phyloP scores from a whole-genome alignment of 2,888 invertebrate species.

The Metalampra italica region DNA sequence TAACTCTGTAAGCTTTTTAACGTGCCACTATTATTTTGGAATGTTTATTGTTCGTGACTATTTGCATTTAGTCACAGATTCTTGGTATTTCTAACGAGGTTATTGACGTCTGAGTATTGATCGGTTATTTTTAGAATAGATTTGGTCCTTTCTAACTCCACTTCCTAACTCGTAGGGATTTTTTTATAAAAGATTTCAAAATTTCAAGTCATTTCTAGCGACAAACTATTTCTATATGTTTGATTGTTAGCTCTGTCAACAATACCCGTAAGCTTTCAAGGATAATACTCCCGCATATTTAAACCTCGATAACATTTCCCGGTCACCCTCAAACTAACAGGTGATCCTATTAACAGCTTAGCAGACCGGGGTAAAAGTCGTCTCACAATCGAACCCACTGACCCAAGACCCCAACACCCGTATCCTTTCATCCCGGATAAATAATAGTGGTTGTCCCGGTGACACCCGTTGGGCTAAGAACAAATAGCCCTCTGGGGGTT shows the following conservation, averaged over 20 bases:
- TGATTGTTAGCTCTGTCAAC: too few species aligned
- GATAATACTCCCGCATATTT: too few species aligned
- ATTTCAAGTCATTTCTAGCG: too few species aligned
- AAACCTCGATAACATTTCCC: too few species aligned
- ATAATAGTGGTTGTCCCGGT: conserved; percentile 22
- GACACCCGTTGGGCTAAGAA: conserved; percentile 15
- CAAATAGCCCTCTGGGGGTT: conserved; percentile 18
- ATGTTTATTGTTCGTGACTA: background rate
- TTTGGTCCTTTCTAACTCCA: too few species aligned
- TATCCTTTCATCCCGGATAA: conserved; percentile 23
- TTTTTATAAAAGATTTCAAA: too few species aligned
- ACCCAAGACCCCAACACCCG: conserved; percentile 24
- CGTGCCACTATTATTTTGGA: background rate
- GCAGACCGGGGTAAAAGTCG: conserved; percentile 21
- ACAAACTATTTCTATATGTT: too few species aligned
- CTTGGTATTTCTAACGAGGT: background rate
- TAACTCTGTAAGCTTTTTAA: conserved; percentile 13
- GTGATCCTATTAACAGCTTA: background rate
- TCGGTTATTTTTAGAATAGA: too few species aligned
- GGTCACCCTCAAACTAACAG: background rate
- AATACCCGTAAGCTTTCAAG: too few species aligned
- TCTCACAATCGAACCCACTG: conserved; percentile 13
- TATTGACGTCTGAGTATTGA: too few species aligned
- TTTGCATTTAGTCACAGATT: background rate
- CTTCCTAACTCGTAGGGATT: too few species aligned